Conservation (phyloP, 1,140 invertebrate species). For the Drosophila malerkotliana region DNA sequence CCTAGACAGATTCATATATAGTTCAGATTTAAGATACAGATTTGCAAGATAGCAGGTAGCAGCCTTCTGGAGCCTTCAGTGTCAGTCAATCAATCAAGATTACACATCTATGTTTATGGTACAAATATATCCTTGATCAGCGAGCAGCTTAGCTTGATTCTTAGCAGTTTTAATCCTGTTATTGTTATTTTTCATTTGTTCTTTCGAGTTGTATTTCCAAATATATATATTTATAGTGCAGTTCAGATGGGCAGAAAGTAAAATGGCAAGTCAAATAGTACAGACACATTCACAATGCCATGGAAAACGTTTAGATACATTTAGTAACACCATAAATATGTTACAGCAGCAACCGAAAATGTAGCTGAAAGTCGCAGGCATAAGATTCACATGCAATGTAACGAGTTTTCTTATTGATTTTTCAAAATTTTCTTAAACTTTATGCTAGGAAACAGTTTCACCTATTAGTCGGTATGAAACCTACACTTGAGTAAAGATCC, state of each 20-base stretch:
- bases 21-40: slow-evolving; percentile 26
- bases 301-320: slow-evolving; percentile 40
- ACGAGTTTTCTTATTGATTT: not conserved
- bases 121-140: slow-evolving; percentile 31
- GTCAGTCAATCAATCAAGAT: slow-evolving; percentile 82
- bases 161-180: slow-evolving; percentile 9
- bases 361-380: slow-evolving; percentile 21
- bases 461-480: slow-evolving; percentile 23
- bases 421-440: not conserved
- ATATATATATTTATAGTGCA: slow-evolving; percentile 59
- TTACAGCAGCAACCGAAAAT: slow-evolving; percentile 11
- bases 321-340: slow-evolving; percentile 37
- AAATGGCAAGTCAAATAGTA: slow-evolving; percentile 78
- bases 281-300: slow-evolving; percentile 54
- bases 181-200: slow-evolving; percentile 15
- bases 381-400: slow-evolving; percentile 26
- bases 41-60: slow-evolving; percentile 54
- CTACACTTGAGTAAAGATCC: not conserved
- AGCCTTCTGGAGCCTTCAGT: slow-evolving; percentile 72
- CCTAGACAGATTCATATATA: slow-evolving; percentile 50
- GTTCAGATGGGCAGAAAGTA: slow-evolving; percentile 83
- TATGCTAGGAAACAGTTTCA: slow-evolving; percentile 14
- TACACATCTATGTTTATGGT: slow-evolving; percentile 51
- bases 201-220: slow-evolving; percentile 58
- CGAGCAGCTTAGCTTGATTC: slow-evolving; percentile 30